Evolutionary conservation across 2,797 vertebrate species (phyloP).

Genomic region (Potorous gilbertii): DNA sequence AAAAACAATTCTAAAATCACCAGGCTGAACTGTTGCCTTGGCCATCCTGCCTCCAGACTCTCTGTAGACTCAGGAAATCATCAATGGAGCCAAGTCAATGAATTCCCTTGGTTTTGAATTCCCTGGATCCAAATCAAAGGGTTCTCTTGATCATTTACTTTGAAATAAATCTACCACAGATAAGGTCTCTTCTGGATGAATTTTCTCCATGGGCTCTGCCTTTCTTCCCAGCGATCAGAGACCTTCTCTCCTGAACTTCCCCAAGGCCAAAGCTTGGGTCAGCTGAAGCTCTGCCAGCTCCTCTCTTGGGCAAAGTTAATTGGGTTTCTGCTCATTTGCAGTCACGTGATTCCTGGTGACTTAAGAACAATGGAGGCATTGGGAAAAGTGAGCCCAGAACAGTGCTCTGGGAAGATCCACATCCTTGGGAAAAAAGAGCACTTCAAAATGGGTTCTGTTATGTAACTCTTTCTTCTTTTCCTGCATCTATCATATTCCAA

Average conservation of each 20-base stretch:
- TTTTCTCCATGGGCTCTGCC: background rate
- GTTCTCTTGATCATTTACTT: background rate
- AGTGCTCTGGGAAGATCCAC: slow-evolving; percentile 4
- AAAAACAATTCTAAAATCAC: background rate
- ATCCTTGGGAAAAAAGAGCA: slow-evolving; percentile 4
- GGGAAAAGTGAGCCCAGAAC: background rate
- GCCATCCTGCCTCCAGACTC: background rate
- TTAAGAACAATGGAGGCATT: slow-evolving; percentile 16
- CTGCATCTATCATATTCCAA: background rate
- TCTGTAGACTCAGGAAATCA: slow-evolving; percentile 29
- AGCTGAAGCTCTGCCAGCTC: background rate
- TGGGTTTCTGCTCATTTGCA: background rate
- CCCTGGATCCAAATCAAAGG: background rate
- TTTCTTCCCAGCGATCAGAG: background rate
- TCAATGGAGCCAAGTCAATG: background rate
- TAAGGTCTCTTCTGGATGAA: slow-evolving; percentile 2
- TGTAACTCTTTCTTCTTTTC: background rate
- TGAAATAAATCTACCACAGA: background rate
- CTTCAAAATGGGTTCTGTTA: background rate
- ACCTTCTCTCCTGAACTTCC: background rate
- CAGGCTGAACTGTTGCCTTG: background rate
- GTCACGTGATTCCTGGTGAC: background rate
- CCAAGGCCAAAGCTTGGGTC: background rate
- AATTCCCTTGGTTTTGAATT: background rate
- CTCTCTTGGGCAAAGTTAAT: background rate